phyloP scores from a whole-genome alignment of 2,113 vertebrate genomes.

The Sorex araneus region DNA sequence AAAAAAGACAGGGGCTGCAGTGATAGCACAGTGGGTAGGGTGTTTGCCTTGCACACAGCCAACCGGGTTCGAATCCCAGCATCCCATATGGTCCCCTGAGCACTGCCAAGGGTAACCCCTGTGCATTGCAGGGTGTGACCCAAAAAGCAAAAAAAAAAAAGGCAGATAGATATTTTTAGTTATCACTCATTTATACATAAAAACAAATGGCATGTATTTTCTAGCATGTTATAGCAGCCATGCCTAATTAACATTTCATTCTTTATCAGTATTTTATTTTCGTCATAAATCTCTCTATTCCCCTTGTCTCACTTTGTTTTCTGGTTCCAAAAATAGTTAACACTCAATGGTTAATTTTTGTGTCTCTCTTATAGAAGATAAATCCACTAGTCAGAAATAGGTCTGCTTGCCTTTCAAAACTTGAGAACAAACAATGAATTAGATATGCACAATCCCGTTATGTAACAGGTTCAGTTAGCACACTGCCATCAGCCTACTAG shows the following conservation, averaged over 20 bases:
- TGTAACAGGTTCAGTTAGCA: conserved; percentile 24
- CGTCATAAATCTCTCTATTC: not conserved
- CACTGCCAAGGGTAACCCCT: too few species aligned
- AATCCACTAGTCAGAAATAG: not conserved
- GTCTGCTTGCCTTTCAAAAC: conserved; percentile 36
- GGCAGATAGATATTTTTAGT: not conserved
- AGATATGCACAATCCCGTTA: conserved; percentile 13
- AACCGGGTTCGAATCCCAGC: too few species aligned
- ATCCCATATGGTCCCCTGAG: too few species aligned
- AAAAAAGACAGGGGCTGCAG: too few species aligned
- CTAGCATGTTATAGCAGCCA: not conserved
- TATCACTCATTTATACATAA: conserved; percentile 14
- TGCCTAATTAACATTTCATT: not conserved
- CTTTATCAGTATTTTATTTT: conserved; percentile 11
- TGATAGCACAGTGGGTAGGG: too few species aligned
- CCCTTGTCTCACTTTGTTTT: conserved; percentile 12
- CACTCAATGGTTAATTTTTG: not conserved
- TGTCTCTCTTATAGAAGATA: not conserved
- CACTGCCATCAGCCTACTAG: not conserved
- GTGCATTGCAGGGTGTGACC: too few species aligned
- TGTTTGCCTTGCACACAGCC: too few species aligned
- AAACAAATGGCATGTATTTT: not conserved
- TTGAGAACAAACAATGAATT: not conserved
- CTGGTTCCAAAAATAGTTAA: conserved; percentile 29
- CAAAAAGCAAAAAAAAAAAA: too few species aligned